Conservation (phyloP, 1,140 invertebrate genomes). For the Orchesella cincta region DNA sequence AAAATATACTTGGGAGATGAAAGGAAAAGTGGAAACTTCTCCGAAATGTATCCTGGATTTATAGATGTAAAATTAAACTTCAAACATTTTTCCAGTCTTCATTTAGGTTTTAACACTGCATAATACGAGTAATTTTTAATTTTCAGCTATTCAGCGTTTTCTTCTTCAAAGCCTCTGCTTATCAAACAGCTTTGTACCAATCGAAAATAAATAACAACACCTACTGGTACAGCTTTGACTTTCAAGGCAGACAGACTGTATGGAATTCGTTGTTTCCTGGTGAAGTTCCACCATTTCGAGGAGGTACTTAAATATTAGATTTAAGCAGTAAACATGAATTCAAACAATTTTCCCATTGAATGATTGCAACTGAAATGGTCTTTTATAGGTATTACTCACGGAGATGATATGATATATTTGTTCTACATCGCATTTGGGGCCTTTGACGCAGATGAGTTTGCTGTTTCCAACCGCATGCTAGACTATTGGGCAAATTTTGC, state of each 20-base stretch:
- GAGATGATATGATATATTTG: slow-evolving; percentile 50
- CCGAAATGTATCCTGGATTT: slow-evolving; percentile 41
- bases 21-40: slow-evolving; percentile 31
- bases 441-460: slow-evolving; percentile 38
- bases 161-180: slow-evolving; percentile 46
- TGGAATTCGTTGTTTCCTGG: slow-evolving; percentile 18
- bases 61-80: slow-evolving; percentile 41
- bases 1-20: slow-evolving; percentile 31
- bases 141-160: slow-evolving; percentile 45
- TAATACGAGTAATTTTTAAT: no score
- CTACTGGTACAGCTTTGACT: slow-evolving; percentile 47
- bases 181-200: slow-evolving; percentile 41
- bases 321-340: no score
- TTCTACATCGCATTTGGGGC: slow-evolving; percentile 33
- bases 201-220: slow-evolving; percentile 32
- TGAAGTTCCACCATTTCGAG: slow-evolving; percentile 7
- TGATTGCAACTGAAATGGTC: neutral
- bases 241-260: slow-evolving; percentile 24
- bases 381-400: slow-evolving; percentile 44
- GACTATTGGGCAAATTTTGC: slow-evolving; percentile 50
- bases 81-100: neutral
- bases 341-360: no score
- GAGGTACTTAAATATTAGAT: no score
- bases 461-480: slow-evolving; percentile 39
- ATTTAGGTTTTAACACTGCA: neutral